A percentile compares a stretch with the other conserved stretches of the same genome.
phyloP scores from a whole-genome alignment of 2,797 vertebrate species.

The Clarias fuscus region DNA sequence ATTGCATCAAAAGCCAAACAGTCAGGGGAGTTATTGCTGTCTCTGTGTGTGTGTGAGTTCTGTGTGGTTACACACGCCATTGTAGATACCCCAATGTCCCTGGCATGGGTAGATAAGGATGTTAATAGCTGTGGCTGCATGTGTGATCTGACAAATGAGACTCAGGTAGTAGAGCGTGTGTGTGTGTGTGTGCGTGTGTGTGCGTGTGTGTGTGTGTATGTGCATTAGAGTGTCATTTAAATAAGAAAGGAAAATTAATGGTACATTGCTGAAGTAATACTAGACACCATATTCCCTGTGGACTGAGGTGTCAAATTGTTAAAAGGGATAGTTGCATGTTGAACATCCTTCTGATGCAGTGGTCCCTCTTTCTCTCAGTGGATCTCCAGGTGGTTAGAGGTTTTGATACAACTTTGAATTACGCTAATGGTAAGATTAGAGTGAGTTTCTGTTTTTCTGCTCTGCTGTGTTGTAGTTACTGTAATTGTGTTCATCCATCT shows the following conservation, averaged over 20 bases:
- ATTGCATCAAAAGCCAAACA: constrained; percentile 41
- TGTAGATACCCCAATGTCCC: constrained; percentile 17
- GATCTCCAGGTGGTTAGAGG: neutral
- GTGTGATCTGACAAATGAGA: constrained; percentile 38
- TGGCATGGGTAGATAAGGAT: constrained; percentile 40
- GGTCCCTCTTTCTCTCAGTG: neutral
- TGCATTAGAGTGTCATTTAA: neutral
- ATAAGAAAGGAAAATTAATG: constrained; percentile 29
- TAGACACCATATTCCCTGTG: constrained; percentile 3
- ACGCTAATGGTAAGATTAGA: constrained; percentile 22
- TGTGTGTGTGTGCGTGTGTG: too few relatives aligned
- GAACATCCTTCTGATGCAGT: neutral
- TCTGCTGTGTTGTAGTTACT: neutral
- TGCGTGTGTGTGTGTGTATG: constrained; percentile 12
- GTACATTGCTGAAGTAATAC: constrained; percentile 15
- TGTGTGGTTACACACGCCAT: constrained; percentile 18
- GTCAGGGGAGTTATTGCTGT: constrained; percentile 21
- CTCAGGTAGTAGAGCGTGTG: constrained; percentile 20
- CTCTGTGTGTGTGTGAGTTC: neutral
- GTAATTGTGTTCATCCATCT: neutral
- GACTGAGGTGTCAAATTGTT: neutral
- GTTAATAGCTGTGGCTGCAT: constrained; percentile 13
- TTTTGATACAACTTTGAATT: constrained; percentile 15
- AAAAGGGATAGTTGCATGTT: neutral
- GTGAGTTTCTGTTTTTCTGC: constrained; percentile 1